Percentiles rank a stretch among this genome's conserved stretches.
Conservation (phyloP, 2,113 vertebrate genomes). For the Zosterops lateralis region DNA sequence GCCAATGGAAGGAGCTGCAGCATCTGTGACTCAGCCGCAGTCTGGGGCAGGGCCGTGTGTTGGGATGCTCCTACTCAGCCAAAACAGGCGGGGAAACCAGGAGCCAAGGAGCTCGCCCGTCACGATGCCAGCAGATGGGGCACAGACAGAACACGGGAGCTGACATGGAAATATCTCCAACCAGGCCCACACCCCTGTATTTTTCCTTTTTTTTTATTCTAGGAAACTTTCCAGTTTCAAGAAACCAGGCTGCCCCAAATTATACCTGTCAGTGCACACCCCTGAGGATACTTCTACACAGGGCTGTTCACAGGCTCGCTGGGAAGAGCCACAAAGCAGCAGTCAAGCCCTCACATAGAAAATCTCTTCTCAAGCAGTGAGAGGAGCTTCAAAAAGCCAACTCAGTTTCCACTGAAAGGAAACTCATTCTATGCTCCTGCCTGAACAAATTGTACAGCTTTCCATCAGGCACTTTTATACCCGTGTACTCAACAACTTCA, state of each 20-base stretch:
- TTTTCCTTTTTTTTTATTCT: neutral
- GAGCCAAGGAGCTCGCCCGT: neutral
- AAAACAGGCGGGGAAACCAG: neutral
- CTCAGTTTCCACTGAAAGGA: constrained; percentile 33
- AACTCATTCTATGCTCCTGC: constrained; percentile 18
- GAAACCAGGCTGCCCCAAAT: neutral
- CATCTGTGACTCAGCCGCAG: neutral
- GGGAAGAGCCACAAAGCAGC: neutral
- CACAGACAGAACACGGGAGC: neutral
- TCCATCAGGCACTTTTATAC: constrained; percentile 42
- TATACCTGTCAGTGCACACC: neutral
- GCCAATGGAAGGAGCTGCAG: neutral
- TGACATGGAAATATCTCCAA: neutral
- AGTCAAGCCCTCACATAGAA: constrained; percentile 29
- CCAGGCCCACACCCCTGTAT: neutral
- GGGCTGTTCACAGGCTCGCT: neutral
- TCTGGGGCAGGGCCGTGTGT: accelerated
- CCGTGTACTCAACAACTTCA: constrained; percentile 41
- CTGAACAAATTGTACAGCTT: constrained; percentile 44
- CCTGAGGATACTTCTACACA: neutral
- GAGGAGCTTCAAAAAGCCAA: constrained; percentile 53
- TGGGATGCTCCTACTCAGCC: constrained; percentile 33
- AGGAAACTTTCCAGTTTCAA: neutral
- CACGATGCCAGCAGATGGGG: neutral
- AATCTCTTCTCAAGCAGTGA: neutral